phyloP scores from a whole-genome alignment of 1,140 invertebrate species.

The Ctenoplectra terminalis region DNA sequence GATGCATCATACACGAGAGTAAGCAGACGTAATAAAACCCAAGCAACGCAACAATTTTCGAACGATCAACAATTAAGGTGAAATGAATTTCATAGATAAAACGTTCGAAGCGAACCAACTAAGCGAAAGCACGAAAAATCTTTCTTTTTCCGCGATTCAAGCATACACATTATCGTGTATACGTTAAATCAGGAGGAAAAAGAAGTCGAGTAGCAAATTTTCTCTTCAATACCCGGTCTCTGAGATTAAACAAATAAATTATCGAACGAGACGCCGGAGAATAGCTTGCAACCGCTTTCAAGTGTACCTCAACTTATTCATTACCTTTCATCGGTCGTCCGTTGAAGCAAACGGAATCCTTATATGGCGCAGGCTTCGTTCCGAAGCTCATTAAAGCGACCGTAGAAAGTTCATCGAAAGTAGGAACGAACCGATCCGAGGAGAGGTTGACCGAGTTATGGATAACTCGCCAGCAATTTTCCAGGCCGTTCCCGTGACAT shows the following conservation, averaged over 20 bases:
- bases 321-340: slow-evolving; percentile 33
- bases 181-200: no score
- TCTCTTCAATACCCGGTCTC: background rate
- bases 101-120: no score
- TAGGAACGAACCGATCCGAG: background rate
- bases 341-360: slow-evolving; percentile 18
- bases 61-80: background rate
- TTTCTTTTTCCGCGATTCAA: no score
- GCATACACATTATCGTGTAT: no score
- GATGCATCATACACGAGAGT: no score
- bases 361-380: slow-evolving; percentile 41
- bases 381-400: slow-evolving; percentile 44
- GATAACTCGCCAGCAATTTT: slow-evolving; percentile 22
- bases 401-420: slow-evolving; percentile 40
- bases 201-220: background rate
- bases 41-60: background rate
- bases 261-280: background rate
- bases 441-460: background rate
- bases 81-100: background rate
- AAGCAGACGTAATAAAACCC: background rate
- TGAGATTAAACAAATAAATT: slow-evolving; percentile 9
- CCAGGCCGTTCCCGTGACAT: background rate
- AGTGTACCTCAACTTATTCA: slow-evolving; percentile 34
- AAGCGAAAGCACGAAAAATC: no score
- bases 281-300: background rate